Percentiles rank a stretch among this genome's conserved stretches.
Evolutionary conservation across 35 echinoderm and acorn worm genomes (phyloP).

Genomic region (Holothuria glaberrima): DNA sequence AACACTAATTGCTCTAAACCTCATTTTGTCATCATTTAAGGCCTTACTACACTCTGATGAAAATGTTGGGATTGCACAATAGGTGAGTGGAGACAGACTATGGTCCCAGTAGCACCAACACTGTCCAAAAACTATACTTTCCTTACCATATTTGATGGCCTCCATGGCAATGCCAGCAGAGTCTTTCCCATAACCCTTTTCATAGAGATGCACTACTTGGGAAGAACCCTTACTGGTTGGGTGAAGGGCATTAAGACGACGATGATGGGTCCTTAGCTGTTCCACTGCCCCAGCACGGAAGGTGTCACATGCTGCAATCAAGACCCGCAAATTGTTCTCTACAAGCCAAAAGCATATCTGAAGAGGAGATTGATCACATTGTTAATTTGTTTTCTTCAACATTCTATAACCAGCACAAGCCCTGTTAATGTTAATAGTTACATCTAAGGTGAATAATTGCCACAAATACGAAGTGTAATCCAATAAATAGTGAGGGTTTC

Average conservation of each 20-base stretch:
- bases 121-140: background rate
- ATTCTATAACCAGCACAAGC: no score
- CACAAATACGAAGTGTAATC: no score
- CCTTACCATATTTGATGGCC: slow-evolving; percentile 95
- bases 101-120: no score
- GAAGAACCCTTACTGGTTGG: slow-evolving; percentile 59
- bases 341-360: slow-evolving; percentile 99
- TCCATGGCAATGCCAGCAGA: slow-evolving; percentile 98
- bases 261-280: slow-evolving; percentile 84
- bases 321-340: slow-evolving; percentile 92
- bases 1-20: no score
- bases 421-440: no score
- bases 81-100: no score
- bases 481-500: no score
- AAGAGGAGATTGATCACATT: background rate
- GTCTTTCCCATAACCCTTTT: slow-evolving; percentile 98
- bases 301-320: slow-evolving; percentile 98
- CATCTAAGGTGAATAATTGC: no score
- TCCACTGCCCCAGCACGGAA: slow-evolving; percentile 92
- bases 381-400: no score
- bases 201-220: slow-evolving; percentile 83
- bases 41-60: no score
- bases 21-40: no score
- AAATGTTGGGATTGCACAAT: no score
- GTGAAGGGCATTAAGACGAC: slow-evolving; percentile 89